Evolutionary conservation across 2,113 vertebrate genomes (phyloP), one percentile per base, ranked within the genome.

Genomic region (Guaruba guarouba): DNA sequence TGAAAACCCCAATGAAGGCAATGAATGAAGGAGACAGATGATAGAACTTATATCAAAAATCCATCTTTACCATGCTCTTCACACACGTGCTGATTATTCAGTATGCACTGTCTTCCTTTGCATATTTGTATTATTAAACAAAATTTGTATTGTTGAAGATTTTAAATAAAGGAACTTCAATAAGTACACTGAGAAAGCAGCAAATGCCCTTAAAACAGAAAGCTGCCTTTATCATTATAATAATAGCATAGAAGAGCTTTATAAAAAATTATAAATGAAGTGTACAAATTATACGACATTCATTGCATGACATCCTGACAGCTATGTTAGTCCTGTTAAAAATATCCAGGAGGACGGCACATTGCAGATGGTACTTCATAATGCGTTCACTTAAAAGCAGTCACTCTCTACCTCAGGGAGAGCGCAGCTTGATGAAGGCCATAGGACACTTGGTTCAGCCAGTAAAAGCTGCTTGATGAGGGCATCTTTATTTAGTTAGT

Each of bases 321-420:
- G 96, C 92, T 96, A 92, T 97, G 95, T 94, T 95, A 97, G 95
- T 93, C 95, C 88, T 95, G 96, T 93, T 96, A 96, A 97, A 97
- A 96, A 96, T 96, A 96, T 96, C 94, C 90, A 95, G 95, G 91
- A 95, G 94, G 94, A 96, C 22, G 5, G 83, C 92, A 93, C 83
- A 85, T 86, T 95, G 95, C 96, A 96, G 96, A 96, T 96, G 96
- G 95, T 88, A 95, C 86, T 96, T 97, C 86, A 96, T 89, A 89
- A 96, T 93, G 91, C 4, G 1, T 22, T 95, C 92, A 57, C 92
- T 96, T 95, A 93, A 94, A 96, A 95, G 80, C 91, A 96, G 86
- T 82, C 70, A 79, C 33, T 94, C 93, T 85, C 86, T 90, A 96
- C 95, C 96, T 97, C 96, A 22, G 77, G 88, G 75, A 89, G 77